Base-by-base conservation (phyloP, 2,113 vertebrate species). In the Cephalopterus ornatus region DNA sequence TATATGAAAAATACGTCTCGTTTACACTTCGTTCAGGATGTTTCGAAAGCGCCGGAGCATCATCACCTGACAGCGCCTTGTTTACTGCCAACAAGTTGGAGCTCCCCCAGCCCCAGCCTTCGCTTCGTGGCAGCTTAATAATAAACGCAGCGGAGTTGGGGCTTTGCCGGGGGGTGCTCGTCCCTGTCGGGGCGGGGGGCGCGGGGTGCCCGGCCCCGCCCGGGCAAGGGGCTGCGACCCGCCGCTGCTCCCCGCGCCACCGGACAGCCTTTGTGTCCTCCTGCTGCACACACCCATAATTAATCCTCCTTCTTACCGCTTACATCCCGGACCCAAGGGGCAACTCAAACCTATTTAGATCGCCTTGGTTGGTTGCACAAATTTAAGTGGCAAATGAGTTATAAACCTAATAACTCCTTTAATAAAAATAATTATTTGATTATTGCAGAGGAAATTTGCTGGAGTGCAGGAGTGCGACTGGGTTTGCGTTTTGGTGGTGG, bases 371-470 rank as follows among this genome's bases (percentile, higher is more conserved):
- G 98, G 98, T 95, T 98, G 98, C 98, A 98, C 98, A 98, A 98
- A 98, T 98, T 98, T 98, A 98, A 98, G 98, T 98, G 98, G 98
- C 97, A 97, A 98, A 98, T 97, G 98, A 98, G 97, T 98, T 98
- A 98, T 98, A 98, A 98, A 98, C 98, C 98, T 98, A 98, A 98
- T 98, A 98, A 97, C 96, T 67, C 93, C 88, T 96, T 97, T 95
- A 96, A 96, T 95, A 97, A 97, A 97, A 94, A 96, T 85, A 94
- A 97, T 93, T 91, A 97, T 97, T 98, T 95, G 97, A 97, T 98
- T 91, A 71, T 50, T 94, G 95, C 89, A 46, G 89, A 95, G 56
- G 49, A 61, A 95, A 95, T 92, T 91, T 92, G 58, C 87, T 44
- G 55, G 63, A 82, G 83, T 47, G 91, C 61, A 12, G 85, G 92